Base-by-base conservation (phyloP, 2,888 invertebrate genomes). In the Theodoxus fluviatilis region DNA sequence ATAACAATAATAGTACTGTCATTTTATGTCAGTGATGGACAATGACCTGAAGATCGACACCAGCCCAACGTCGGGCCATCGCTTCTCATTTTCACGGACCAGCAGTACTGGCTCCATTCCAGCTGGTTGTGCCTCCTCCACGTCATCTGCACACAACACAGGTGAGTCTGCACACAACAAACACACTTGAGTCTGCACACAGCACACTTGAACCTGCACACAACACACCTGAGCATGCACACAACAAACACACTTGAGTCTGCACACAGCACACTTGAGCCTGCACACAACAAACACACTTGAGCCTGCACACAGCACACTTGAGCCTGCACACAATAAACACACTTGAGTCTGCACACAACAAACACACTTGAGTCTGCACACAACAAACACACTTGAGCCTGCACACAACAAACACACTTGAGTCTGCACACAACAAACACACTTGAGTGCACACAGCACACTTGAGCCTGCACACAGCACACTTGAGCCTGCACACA, bases 81-180 rank as follows among this genome's bases (percentile, higher is more conserved):
- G 78, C 49, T 82, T 83, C 74, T 75, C 80, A 37, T 84, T 81
- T 70, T 80, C 83, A 1, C 77, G 84, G 4, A 78, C 83, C 31
- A 81, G 80, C 69, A 84, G 84, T 71, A 83, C 83, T 1, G 83
- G 83, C 12, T 85, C 85, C 7, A 79, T 83, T 25, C 82, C 84
- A 55, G 81, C 78, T 22, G 74, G 67, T 55, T 82, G 83, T 74
- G 74, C 74, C 18, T 85, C 85, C 0, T 85, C 85, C 0, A 83
- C 85, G 15, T 85, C 85, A 3, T 86, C 86, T 35, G 84, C 85
- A 9, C 85, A 85, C 49, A 85, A 85, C 69, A 81, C 85, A 73
- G 85, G 84, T 84, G 72, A 68, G 61, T 15, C n/a, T 4, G 3
- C 35, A 18, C 43, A 43, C 18, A 9, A 43, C 7, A 18, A 43